Evolutionary conservation across 2,113 vertebrate species (phyloP).

Genomic region (Ranitomeya imitator): DNA sequence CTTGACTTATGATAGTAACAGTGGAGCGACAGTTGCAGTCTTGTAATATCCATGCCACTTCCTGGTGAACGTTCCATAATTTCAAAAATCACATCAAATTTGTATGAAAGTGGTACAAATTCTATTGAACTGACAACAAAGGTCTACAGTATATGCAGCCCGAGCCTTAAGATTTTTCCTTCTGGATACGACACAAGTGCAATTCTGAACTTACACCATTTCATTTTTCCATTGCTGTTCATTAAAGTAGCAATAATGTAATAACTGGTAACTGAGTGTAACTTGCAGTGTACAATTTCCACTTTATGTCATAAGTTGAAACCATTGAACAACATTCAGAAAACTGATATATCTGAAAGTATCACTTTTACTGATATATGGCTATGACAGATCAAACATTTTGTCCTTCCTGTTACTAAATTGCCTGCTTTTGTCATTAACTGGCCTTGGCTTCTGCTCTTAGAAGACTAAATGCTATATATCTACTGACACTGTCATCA

Average conservation of each 20-base stretch:
- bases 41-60: too few relatives aligned
- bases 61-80: too few relatives aligned
- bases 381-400: not conserved
- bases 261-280: not conserved
- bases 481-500: not conserved
- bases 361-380: not conserved
- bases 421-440: not conserved
- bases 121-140: not conserved
- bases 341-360: constrained; percentile 5
- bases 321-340: not conserved
- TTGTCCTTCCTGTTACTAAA: not conserved
- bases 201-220: not conserved
- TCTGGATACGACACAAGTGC: not conserved
- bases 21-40: too few relatives aligned
- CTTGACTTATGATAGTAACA: too few relatives aligned
- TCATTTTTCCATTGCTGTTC: not conserved
- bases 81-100: not conserved
- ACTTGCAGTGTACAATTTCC: not conserved
- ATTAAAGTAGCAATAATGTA: not conserved
- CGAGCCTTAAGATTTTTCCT: not conserved
- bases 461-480: not conserved
- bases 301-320: not conserved
- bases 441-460: not conserved
- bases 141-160: not conserved
- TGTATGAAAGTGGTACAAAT: not conserved